These are phyloP conservation scores for Phalacrocorax brasilianus DNA, from an alignment of 2,113 vertebrate species.

Conservation along the genomic window DNA sequence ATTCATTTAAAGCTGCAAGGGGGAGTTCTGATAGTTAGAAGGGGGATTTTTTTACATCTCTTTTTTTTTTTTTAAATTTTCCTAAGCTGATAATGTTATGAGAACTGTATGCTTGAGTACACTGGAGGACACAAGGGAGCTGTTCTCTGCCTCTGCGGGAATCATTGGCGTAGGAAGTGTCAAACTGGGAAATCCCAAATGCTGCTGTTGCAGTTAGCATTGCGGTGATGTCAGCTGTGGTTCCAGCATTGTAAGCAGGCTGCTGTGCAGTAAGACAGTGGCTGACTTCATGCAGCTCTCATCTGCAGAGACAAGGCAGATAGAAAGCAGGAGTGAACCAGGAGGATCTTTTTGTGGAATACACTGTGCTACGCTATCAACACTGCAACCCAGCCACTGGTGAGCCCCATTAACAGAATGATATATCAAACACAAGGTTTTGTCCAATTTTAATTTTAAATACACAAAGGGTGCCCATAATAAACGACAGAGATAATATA, in stretches of 20 bases:
- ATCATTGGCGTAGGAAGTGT: neutral
- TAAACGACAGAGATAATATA: neutral
- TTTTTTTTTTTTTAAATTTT: neutral
- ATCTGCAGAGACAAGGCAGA: neutral
- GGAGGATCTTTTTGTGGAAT: neutral
- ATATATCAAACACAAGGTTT: neutral
- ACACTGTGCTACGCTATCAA: neutral
- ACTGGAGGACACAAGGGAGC: neutral
- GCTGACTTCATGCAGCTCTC: neutral
- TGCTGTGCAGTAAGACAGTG: neutral
- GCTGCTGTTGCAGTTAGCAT: neutral
- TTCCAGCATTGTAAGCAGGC: neutral
- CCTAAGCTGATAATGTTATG: neutral
- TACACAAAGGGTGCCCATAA: neutral
- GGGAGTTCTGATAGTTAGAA: neutral
- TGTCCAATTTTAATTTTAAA: neutral
- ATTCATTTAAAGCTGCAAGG: neutral
- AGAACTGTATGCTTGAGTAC: neutral
- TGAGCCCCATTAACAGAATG: neutral
- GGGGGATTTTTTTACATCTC: fast-evolving
- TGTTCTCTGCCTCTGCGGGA: neutral
- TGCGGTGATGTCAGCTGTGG: fast-evolving
- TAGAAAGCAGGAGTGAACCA: neutral
- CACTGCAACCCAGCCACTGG: neutral
- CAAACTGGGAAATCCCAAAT: neutral